These are phyloP conservation scores for Patella ulyssiponensis DNA, from an alignment of 2,888 invertebrate genomes.

Conservation along the genomic window DNA sequence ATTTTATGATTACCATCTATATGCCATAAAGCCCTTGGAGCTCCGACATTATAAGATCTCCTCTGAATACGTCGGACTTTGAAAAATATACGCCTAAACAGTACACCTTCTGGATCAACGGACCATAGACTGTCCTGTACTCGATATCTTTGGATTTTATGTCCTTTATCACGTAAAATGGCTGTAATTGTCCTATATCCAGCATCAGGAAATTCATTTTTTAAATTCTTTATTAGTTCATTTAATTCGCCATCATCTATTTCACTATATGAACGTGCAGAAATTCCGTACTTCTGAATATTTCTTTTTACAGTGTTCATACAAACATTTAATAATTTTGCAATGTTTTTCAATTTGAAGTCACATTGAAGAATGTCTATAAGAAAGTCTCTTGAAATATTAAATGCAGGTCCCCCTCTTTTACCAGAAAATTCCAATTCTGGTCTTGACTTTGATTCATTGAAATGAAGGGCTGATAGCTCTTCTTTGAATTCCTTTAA, in stretches of 20 bases:
- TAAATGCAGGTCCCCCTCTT: not conserved
- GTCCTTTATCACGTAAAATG: not conserved
- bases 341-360: not conserved
- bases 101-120: slow-evolving; percentile 25
- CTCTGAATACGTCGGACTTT: too few relatives aligned
- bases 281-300: not conserved
- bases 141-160: not conserved
- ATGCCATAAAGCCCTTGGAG: too few relatives aligned
- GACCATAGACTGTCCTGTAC: slow-evolving; percentile 8
- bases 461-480: not conserved
- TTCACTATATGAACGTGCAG: not conserved
- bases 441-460: not conserved
- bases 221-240: not conserved
- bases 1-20: too few relatives aligned
- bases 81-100: too few relatives aligned
- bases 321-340: not conserved
- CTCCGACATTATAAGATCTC: too few relatives aligned
- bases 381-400: not conserved
- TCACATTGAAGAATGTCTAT: not conserved
- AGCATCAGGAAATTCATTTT: too few relatives aligned
- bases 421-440: not conserved
- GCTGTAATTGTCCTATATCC: slow-evolving; percentile 2
- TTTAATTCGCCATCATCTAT: not conserved
- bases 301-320: not conserved
- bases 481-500: not conserved